Conservation (phyloP, 2,888 invertebrate species). For the Diabrotica balteata region DNA sequence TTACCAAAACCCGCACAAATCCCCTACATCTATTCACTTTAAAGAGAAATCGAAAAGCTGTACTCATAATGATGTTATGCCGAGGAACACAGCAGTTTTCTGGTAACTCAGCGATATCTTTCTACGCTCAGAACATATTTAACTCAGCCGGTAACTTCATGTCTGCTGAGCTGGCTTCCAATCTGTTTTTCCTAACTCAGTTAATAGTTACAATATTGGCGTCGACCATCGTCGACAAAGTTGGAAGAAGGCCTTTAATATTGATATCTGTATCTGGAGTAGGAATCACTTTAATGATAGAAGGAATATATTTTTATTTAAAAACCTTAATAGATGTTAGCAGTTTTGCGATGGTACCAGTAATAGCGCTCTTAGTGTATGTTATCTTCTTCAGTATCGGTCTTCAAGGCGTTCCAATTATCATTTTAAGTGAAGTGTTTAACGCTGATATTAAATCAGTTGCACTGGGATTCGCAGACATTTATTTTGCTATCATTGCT, state of each 20-base stretch:
- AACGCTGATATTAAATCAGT: conserved; percentile 65
- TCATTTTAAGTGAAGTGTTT: conserved; percentile 65
- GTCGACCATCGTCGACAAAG: conserved; percentile 66
- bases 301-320: conserved; percentile 62
- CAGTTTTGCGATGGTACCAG: conserved; percentile 58
- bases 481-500: conserved; percentile 62
- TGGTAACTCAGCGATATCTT: conserved; percentile 70
- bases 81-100: conserved; percentile 65
- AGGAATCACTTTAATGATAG: conserved; percentile 57
- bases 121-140: conserved; percentile 67
- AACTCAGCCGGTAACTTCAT: conserved; percentile 57
- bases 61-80: conserved; percentile 68
- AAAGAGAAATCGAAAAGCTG: conserved; percentile 68
- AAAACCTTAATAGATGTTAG: conserved; percentile 56
- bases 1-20: conserved; percentile 61
- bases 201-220: conserved; percentile 65
- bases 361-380: conserved; percentile 61
- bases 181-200: conserved; percentile 62
- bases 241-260: conserved; percentile 65
- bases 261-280: conserved; percentile 62
- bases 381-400: conserved; percentile 64
- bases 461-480: conserved; percentile 66
- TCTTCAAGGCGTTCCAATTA: conserved; percentile 63
- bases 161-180: conserved; percentile 56
- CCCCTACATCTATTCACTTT: conserved; percentile 66